These are phyloP conservation scores for Bombus confusus DNA, from an alignment of 1,140 invertebrate species.

Conservation along the genomic window DNA sequence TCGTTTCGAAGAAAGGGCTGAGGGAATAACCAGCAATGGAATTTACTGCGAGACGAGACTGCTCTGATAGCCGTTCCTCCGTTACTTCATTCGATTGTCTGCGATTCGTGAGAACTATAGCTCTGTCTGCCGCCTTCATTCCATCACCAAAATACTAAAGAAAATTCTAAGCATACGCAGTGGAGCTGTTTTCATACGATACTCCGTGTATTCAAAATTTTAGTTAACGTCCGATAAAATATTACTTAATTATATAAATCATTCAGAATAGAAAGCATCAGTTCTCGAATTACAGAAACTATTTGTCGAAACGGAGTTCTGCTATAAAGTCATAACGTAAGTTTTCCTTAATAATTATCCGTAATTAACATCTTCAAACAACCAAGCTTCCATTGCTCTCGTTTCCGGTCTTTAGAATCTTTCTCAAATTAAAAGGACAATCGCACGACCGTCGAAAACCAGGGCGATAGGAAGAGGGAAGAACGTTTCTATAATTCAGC, in stretches of 20 bases:
- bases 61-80: not conserved
- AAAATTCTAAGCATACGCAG: too few relatives aligned
- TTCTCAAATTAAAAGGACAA: constrained; percentile 73
- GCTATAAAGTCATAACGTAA: fast-evolving
- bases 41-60: not conserved
- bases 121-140: not conserved
- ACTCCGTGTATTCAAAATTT: too few relatives aligned
- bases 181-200: too few relatives aligned
- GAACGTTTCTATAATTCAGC: constrained; percentile 78
- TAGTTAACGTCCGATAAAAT: too few relatives aligned
- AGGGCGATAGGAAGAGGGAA: constrained; percentile 27
- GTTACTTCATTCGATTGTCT: too few relatives aligned
- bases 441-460: constrained; percentile 40
- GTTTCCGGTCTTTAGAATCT: not conserved
- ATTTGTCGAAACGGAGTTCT: too few relatives aligned
- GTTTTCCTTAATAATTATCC: too few relatives aligned
- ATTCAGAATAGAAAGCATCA: too few relatives aligned
- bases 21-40: constrained; percentile 1
- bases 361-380: too few relatives aligned
- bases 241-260: too few relatives aligned
- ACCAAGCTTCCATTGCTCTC: not conserved
- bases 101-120: not conserved
- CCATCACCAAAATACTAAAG: not conserved
- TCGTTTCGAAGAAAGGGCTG: constrained; percentile 16
- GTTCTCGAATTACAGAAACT: too few relatives aligned